Conservation (phyloP, 2,113 vertebrate genomes). For the Cyprinodon brontotheroides region DNA sequence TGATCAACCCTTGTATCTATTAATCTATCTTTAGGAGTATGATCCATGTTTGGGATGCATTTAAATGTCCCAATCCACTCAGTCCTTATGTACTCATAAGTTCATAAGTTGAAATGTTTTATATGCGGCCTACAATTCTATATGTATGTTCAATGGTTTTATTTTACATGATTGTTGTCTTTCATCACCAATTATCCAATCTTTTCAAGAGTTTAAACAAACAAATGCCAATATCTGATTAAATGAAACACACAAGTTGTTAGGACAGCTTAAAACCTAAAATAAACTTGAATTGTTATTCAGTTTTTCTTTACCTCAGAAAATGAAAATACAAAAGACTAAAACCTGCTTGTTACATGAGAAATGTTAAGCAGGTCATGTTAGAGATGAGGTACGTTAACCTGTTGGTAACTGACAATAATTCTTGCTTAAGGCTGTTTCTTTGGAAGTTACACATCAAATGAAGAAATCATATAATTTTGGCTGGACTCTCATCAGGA, state of each 20-base stretch:
- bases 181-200: neutral
- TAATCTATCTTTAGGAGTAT: too few relatives aligned
- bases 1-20: too few relatives aligned
- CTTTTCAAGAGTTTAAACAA: neutral
- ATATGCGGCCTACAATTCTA: too few relatives aligned
- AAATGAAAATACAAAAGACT: neutral
- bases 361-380: neutral
- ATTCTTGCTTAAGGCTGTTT: neutral
- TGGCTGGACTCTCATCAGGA: conserved; percentile 34
- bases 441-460: conserved; percentile 9
- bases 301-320: neutral
- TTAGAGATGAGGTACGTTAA: conserved; percentile 7
- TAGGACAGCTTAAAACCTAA: neutral
- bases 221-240: neutral
- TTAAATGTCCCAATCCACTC: neutral
- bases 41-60: neutral
- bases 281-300: neutral
- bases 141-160: too few relatives aligned
- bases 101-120: too few relatives aligned
- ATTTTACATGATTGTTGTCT: too few relatives aligned
- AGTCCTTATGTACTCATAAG: neutral
- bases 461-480: conserved; percentile 40
- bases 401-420: conserved; percentile 1
- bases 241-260: neutral
- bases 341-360: neutral